These are phyloP conservation scores for Zaprionus nigranus DNA, from an alignment of 1,140 invertebrate species.

Conservation along the genomic window DNA sequence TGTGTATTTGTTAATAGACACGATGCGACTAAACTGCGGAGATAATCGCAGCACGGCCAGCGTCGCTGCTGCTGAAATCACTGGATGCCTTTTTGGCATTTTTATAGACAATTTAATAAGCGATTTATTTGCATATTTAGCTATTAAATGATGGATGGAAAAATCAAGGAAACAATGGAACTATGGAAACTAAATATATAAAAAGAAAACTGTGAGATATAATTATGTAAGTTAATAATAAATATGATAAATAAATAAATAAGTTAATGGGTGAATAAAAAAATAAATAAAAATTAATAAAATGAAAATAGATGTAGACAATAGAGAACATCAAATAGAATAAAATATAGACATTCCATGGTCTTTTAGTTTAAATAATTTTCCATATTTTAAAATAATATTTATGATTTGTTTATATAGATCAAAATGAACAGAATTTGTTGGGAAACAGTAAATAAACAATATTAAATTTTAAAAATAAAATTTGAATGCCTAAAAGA, in stretches of 20 bases:
- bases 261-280: not conserved
- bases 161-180: not conserved
- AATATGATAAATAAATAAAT: not conserved
- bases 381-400: too few relatives aligned
- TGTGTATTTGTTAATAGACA: conserved; percentile 35
- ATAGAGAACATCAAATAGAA: too few relatives aligned
- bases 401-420: too few relatives aligned
- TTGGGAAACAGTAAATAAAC: too few relatives aligned
- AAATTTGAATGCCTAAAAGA: too few relatives aligned
- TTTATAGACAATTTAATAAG: conserved; percentile 1
- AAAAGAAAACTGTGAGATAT: not conserved
- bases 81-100: not conserved
- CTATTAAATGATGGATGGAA: not conserved
- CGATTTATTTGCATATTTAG: not conserved
- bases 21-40: conserved; percentile 1
- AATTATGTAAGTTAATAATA: not conserved
- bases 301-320: too few relatives aligned
- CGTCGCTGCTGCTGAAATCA: not conserved
- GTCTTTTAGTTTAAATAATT: too few relatives aligned
- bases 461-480: too few relatives aligned
- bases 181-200: not conserved
- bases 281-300: not conserved
- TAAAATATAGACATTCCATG: too few relatives aligned
- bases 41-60: not conserved
- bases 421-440: too few relatives aligned